Evolutionary conservation across 2,888 invertebrate species (phyloP).

Genomic region (Elysia crispata): DNA sequence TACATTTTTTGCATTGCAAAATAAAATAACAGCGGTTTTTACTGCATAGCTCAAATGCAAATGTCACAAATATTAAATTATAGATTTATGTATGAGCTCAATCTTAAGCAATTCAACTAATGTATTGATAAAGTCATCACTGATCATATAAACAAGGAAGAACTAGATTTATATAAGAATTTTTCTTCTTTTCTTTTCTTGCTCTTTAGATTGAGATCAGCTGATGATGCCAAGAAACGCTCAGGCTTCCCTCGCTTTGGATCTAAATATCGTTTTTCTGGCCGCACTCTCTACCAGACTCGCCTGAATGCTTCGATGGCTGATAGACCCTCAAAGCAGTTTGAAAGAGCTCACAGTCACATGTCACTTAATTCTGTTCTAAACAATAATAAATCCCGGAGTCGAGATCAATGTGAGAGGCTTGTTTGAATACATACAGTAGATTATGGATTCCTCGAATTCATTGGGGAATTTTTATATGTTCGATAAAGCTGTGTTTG

Average conservation of each 20-base stretch:
- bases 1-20: no score
- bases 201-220: conserved; percentile 87
- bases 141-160: no score
- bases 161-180: background rate
- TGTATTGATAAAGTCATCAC: no score
- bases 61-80: no score
- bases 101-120: no score
- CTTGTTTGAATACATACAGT: conserved; percentile 5
- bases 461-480: no score
- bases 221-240: conserved; percentile 87
- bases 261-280: conserved; percentile 96
- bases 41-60: no score
- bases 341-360: conserved; percentile 81
- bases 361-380: conserved; percentile 49
- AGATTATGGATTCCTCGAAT: background rate
- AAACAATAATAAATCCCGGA: conserved; percentile 50
- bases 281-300: conserved; percentile 97
- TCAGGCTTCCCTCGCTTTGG: conserved; percentile 80
- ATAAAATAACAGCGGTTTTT: no score
- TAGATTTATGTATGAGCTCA: no score
- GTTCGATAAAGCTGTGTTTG: no score
- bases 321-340: conserved; percentile 89
- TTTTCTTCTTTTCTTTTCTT: background rate
- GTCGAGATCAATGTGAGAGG: conserved; percentile 50
- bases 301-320: conserved; percentile 85